These are phyloP conservation scores for Myiopsitta monachus DNA, from an alignment of 2,113 vertebrate species.

Conservation along the genomic window DNA sequence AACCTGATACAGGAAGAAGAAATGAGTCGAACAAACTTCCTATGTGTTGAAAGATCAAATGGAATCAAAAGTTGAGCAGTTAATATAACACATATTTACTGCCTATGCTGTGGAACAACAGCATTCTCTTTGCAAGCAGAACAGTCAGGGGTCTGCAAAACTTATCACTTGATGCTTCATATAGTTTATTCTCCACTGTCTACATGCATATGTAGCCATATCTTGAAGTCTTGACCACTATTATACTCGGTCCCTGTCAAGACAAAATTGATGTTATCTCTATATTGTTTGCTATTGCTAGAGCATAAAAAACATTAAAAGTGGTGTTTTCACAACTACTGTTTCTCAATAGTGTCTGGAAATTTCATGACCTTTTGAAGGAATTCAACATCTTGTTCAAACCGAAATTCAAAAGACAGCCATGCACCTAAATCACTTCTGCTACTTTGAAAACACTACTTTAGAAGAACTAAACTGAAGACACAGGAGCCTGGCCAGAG, in stretches of 20 bases:
- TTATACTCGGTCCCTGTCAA: not conserved
- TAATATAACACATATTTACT: constrained; percentile 32
- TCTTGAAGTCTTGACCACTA: not conserved
- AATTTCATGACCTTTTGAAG: not conserved
- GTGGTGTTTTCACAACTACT: not conserved
- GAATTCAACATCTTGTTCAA: not conserved
- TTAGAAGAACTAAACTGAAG: not conserved
- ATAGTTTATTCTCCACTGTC: not conserved
- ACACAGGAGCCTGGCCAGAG: not conserved
- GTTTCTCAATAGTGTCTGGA: not conserved
- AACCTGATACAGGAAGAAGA: constrained; percentile 43
- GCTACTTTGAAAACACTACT: not conserved
- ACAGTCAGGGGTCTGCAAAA: not conserved
- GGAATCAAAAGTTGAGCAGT: not conserved
- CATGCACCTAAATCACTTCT: not conserved
- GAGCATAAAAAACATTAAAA: not conserved
- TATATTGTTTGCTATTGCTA: not conserved
- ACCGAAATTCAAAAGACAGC: not conserved
- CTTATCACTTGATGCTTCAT: not conserved
- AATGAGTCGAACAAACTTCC: constrained; percentile 1
- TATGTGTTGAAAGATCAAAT: constrained; percentile 28
- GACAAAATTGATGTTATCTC: not conserved
- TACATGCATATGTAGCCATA: not conserved
- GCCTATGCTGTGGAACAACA: not conserved
- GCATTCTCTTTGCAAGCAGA: not conserved